phyloP scores from a whole-genome alignment of 2,797 vertebrate genomes.

The Chrosomus eos region DNA sequence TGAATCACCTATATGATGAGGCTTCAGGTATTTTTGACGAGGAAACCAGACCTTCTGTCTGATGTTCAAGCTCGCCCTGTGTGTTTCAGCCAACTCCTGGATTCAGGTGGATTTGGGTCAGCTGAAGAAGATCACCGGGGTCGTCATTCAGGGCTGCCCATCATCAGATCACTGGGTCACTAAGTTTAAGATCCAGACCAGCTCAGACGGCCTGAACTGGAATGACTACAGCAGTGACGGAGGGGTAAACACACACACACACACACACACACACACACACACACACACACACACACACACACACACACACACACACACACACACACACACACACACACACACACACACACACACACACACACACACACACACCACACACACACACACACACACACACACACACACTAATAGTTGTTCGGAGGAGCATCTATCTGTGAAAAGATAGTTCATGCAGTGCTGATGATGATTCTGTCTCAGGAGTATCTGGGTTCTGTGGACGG shows the following conservation, averaged over 20 bases:
- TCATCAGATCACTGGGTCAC: conserved; percentile 76
- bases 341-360: neutral
- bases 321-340: too few relatives aligned
- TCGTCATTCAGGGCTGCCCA: conserved; percentile 80
- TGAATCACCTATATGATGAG: neutral
- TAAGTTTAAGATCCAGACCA: conserved; percentile 77
- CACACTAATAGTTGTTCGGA: neutral
- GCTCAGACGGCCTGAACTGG: conserved; percentile 70
- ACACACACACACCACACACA: neutral
- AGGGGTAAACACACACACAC: conserved; percentile 57
- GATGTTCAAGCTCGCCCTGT: neutral
- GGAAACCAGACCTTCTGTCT: neutral
- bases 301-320: neutral
- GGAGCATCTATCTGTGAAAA: neutral
- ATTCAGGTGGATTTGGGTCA: conserved; percentile 76
- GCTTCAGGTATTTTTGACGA: neutral
- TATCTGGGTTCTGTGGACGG: conserved; percentile 73
- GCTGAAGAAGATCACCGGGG: conserved; percentile 77
- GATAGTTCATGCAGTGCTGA: neutral
- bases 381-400: neutral
- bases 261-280: neutral
- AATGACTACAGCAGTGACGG: conserved; percentile 72
- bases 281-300: neutral
- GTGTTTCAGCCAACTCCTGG: conserved; percentile 74
- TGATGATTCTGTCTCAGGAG: conserved; percentile 62